These are phyloP conservation scores for Myxocyprinus asiaticus DNA, from an alignment of 2,113 vertebrate species.

Conservation along the genomic window DNA sequence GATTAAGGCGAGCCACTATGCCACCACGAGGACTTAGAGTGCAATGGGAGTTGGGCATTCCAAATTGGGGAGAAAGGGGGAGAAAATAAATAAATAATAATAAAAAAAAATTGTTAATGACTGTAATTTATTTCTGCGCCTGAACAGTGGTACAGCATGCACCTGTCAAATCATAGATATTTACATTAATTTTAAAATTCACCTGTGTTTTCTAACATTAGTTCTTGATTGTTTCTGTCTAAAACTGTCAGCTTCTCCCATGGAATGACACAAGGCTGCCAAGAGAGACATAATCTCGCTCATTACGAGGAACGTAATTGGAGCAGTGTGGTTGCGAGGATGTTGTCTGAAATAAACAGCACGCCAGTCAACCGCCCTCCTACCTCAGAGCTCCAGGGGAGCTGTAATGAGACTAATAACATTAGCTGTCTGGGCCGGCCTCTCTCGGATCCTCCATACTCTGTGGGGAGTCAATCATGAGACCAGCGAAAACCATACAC, in stretches of 20 bases:
- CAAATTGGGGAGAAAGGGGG: no score
- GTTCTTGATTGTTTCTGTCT: constrained; percentile 16
- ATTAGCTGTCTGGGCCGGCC: constrained; percentile 32
- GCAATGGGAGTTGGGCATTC: no score
- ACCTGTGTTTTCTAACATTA: constrained; percentile 4
- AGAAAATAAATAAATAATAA: no score
- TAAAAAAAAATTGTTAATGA: background rate
- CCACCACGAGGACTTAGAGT: no score
- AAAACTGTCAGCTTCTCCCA: background rate
- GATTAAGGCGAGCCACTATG: no score
- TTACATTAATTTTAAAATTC: constrained; percentile 9
- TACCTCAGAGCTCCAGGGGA: constrained; percentile 13
- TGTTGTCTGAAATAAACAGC: constrained; percentile 51
- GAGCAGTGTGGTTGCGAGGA: constrained; percentile 21
- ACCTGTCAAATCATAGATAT: background rate
- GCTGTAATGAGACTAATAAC: constrained; percentile 52
- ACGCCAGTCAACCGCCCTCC: constrained; percentile 53
- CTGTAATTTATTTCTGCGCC: background rate
- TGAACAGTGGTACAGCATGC: background rate
- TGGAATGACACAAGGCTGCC: background rate
- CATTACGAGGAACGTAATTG: constrained; percentile 31
- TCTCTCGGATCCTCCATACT: constrained; percentile 45
- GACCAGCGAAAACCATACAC: background rate
- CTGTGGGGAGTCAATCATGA: constrained; percentile 50
- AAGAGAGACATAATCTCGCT: constrained; percentile 19